Evolutionary conservation across 2,113 vertebrate genomes (phyloP), one percentile per base, ranked within the genome.

Genomic region (Daubentonia madagascariensis): DNA sequence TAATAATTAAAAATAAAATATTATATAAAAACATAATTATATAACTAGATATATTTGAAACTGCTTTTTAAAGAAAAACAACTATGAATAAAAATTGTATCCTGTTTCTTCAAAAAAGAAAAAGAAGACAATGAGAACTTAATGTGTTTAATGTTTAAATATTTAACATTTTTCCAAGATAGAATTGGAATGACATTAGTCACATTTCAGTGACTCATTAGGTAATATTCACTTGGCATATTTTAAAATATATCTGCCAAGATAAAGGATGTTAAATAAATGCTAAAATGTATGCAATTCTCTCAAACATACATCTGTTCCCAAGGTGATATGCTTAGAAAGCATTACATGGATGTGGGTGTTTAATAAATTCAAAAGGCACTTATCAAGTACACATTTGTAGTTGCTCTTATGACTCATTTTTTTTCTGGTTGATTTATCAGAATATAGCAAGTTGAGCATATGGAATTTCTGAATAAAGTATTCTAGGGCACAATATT

Each of bases 201-300:
- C 70, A 93, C 3, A 72, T 92, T 89, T 43, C 75, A 10, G 50
- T 54, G 22, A 81, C 10, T 78, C 76, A 93, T 14, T 57, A 76
- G 78, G 18, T 72, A 16, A 59, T 73, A 93, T 3, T 57, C 25
- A 0, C 8, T 9, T 79, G 35, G 18, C 18, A 61, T 65, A 59
- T 85, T 94, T 85, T 48, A 81, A 92, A 91, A 85, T 76, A 90
- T 89, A 61, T 85, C 37, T 88, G 16, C 35, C 68, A 59, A 57
- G 16, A 81, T n/a, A 59, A 78, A 92, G 13, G 8, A 40, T 67
- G 25, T 17, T 86, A 5, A 72, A 43, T 90, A 67, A 57, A 28
- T 68, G 6, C 59, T 76, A 65, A 85, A 85, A 68, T 20, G 4
- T 45, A 22, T 88, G 12, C 17, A 63, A 1, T 90, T 79, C 17